Evolutionary conservation across 2,113 vertebrate genomes (phyloP).

Genomic region (Isurus oxyrinchus): DNA sequence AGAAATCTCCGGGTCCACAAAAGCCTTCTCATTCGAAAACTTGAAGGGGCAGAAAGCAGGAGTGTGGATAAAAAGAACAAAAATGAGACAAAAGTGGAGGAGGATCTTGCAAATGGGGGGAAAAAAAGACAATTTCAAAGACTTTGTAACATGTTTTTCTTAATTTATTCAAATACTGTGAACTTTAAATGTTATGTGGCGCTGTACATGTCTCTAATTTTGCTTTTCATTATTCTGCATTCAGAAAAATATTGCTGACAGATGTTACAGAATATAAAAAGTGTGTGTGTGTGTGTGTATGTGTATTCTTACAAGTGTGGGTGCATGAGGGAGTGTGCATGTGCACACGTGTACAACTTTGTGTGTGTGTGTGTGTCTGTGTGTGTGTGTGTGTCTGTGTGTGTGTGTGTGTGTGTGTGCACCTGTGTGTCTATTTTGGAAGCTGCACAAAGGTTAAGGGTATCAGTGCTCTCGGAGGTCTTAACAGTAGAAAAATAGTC

Average conservation of each 20-base stretch:
- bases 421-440: no score
- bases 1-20: background rate
- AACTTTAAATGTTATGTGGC: conserved; percentile 14
- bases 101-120: background rate
- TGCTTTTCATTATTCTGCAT: background rate
- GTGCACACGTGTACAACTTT: background rate
- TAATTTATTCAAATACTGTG: conserved; percentile 32
- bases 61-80: background rate
- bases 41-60: background rate
- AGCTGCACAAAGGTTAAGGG: background rate
- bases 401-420: background rate
- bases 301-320: background rate
- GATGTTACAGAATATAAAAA: background rate
- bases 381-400: background rate
- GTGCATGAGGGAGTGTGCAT: background rate
- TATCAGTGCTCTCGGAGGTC: background rate
- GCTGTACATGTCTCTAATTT: background rate
- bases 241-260: background rate
- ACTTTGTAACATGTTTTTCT: background rate
- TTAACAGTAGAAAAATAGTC: background rate
- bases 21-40: background rate
- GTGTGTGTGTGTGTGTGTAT: no score
- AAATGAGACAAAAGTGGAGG: background rate
- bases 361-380: background rate
- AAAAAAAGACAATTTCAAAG: background rate